Evolutionary conservation across 2,113 vertebrate species (phyloP).

Genomic region (Anhinga anhinga): DNA sequence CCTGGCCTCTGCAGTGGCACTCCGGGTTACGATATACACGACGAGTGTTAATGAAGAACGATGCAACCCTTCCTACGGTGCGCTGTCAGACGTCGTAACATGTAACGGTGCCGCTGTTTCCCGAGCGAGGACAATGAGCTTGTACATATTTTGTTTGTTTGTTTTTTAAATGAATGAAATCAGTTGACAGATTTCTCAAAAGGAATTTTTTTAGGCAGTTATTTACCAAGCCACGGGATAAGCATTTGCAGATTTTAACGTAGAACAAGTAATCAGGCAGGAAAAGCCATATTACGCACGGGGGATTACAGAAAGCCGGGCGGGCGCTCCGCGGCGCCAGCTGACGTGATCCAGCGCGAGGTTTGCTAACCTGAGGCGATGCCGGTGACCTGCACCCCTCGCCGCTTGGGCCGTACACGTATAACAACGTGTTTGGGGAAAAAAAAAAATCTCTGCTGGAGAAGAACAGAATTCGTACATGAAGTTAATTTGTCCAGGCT

Average conservation of each 20-base stretch:
- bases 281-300: neutral
- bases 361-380: neutral
- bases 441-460: neutral
- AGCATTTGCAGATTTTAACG: neutral
- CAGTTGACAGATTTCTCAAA: neutral
- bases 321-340: neutral
- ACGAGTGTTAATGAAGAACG: fast-evolving
- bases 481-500: neutral
- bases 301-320: neutral
- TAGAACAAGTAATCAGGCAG: neutral
- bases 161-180: neutral
- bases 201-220: neutral
- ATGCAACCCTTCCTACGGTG: neutral
- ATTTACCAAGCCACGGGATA: neutral
- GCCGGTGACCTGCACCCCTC: fast-evolving
- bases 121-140: neutral
- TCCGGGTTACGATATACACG: neutral
- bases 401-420: fast-evolving
- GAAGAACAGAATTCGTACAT: fast-evolving
- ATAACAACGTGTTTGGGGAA: fast-evolving
- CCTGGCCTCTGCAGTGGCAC: fast-evolving
- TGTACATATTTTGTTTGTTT: fast-evolving
- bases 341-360: neutral
- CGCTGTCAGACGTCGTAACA: neutral
- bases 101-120: neutral